Percentiles rank a stretch among this genome's conserved stretches.
Evolutionary conservation across 1,140 invertebrate species (phyloP).

Genomic region (Leptinotarsa texana): DNA sequence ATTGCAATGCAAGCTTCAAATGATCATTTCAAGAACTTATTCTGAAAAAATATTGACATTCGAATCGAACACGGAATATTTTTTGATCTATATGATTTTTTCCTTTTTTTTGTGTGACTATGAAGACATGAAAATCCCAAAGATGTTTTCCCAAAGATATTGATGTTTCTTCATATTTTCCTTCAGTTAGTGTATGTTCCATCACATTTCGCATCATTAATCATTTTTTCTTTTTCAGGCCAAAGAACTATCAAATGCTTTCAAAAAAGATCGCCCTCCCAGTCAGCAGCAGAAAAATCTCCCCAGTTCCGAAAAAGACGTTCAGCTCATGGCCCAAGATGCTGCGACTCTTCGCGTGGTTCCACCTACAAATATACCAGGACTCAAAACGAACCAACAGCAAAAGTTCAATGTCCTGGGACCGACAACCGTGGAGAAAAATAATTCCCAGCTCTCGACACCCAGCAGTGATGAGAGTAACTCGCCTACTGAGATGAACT

Average conservation of each 20-base stretch:
- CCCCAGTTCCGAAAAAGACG: constrained; percentile 57
- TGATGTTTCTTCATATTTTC: no score
- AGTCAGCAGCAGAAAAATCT: constrained; percentile 18
- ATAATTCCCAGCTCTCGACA: constrained; percentile 64
- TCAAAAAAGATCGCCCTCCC: constrained; percentile 45
- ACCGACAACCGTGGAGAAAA: constrained; percentile 55
- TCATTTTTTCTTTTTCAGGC: constrained; percentile 35
- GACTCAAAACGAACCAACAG: constrained; percentile 58
- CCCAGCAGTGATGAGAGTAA: constrained; percentile 84
- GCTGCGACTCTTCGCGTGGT: constrained; percentile 59
- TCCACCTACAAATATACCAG: constrained; percentile 60
- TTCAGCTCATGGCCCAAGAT: constrained; percentile 45
- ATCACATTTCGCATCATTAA: background rate
- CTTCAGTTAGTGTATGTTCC: no score
- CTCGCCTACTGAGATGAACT: constrained; percentile 86
- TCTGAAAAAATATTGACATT: no score
- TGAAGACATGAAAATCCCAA: background rate
- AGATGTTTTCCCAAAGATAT: background rate
- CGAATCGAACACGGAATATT: background rate
- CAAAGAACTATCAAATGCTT: constrained; percentile 47
- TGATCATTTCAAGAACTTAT: no score
- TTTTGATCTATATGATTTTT: background rate
- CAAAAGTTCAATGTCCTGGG: constrained; percentile 60
- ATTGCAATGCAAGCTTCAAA: no score
- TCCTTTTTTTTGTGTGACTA: background rate